phyloP scores from a whole-genome alignment of 2,797 vertebrate species.

The Anguilla marmorata region DNA sequence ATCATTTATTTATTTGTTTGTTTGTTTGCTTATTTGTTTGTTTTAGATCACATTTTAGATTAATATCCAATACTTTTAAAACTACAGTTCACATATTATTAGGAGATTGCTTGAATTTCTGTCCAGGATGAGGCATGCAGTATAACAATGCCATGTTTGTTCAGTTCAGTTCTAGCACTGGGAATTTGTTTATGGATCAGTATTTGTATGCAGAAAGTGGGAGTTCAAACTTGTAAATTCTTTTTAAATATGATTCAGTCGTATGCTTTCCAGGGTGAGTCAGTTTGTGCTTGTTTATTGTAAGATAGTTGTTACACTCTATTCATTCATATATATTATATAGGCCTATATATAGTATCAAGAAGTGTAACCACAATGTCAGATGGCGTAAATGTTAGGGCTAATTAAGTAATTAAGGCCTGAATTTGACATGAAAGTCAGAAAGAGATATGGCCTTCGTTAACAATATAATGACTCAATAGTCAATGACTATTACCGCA shows the following conservation, averaged over 20 bases:
- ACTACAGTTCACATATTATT: too few species aligned
- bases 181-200: conserved; percentile 22
- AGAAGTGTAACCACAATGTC: too few species aligned
- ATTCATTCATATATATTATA: too few species aligned
- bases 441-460: not conserved
- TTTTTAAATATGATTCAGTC: conserved; percentile 20
- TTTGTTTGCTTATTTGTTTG: too few species aligned
- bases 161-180: conserved; percentile 2
- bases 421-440: not conserved
- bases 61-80: not conserved
- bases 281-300: not conserved
- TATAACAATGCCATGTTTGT: not conserved
- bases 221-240: not conserved
- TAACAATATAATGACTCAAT: not conserved
- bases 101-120: too few species aligned
- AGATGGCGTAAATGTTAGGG: not conserved
- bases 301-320: too few species aligned
- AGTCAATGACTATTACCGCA: not conserved
- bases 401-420: not conserved
- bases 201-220: not conserved
- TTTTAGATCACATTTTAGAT: too few species aligned
- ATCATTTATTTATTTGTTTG: too few species aligned
- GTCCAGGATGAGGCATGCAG: too few species aligned
- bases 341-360: not conserved
- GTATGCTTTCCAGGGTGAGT: conserved; percentile 16